phyloP scores from a whole-genome alignment of 2,888 invertebrate species.

The Drosophila tripunctata region DNA sequence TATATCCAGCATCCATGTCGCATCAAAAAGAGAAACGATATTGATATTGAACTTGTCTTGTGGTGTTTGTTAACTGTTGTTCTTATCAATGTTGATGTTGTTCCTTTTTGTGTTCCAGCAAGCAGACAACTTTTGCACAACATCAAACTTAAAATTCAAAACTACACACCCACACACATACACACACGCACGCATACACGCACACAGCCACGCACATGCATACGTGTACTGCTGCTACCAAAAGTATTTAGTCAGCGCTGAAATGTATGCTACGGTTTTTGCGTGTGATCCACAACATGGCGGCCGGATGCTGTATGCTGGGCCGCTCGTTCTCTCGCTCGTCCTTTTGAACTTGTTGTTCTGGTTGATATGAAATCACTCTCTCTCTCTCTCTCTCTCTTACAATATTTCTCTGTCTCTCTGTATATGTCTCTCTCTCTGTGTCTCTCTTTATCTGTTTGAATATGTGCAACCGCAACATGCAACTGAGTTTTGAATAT shows the following conservation, averaged over 20 bases:
- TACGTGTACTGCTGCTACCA: constrained; percentile 25
- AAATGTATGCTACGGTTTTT: constrained; percentile 65
- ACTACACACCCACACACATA: constrained; percentile 11
- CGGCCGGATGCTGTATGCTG: constrained; percentile 36
- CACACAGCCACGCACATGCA: constrained; percentile 13
- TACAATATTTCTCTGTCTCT: constrained; percentile 9
- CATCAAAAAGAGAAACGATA: constrained; percentile 36
- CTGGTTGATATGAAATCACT: constrained; percentile 27
- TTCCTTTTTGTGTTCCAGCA: constrained; percentile 31
- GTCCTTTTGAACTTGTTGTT: constrained; percentile 32
- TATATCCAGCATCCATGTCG: constrained; percentile 35
- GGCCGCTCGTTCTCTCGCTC: constrained; percentile 28
- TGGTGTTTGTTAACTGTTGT: constrained; percentile 54
- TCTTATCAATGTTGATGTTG: constrained; percentile 58
- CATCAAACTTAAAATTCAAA: constrained; percentile 19
- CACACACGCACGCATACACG: constrained; percentile 13
- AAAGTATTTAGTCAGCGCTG: constrained; percentile 51
- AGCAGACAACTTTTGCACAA: constrained; percentile 42
- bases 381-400: constrained; percentile 8
- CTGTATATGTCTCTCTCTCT: constrained; percentile 15
- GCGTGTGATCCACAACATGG: constrained; percentile 31
- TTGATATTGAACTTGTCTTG: constrained; percentile 49
- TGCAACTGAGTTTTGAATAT: constrained; percentile 58
- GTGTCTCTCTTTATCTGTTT: constrained; percentile 23
- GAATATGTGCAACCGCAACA: constrained; percentile 56